Base-by-base conservation (phyloP, 1,140 invertebrate species). In the Dendroctonus ponderosae region DNA sequence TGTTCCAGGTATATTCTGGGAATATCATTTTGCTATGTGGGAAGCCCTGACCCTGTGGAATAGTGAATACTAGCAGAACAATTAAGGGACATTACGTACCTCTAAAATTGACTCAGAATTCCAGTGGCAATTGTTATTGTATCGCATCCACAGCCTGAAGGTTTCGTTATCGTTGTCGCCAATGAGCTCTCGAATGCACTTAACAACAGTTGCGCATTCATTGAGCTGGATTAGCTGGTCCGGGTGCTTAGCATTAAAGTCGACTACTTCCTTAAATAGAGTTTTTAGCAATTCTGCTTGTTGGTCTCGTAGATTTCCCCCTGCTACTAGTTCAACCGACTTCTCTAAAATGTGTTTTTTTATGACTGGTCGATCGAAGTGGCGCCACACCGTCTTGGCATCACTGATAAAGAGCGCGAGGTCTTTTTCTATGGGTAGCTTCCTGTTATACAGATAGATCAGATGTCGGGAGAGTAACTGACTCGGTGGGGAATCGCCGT, bases 341-440 rank as follows among this genome's bases (percentile, higher is more conserved):
- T 40, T 8, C 11, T 37, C 6, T 11, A 50, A 7, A 26, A 62
- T 62, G n/a, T 39, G 6, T 49, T 11, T 14, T 39, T 43, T 54
- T 12, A 64, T 64, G 9, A 52, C 44, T 6, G 64, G 44, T 4
- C 11, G n/a, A 48, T 44, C 38, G 6, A 56, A 12, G n/a, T 43
- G 6, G 4, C 0, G 7, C 3, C 12, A 14, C 38, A 43, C 58
- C 51, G 38, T 40, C 8, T 7, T 1, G 26, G 39, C 6, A 58
- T 66, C 63, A 50, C 51, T 43, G 3, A 58, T 40, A 50, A 39
- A 58, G 39, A 50, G 63, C 43, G 1, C 37, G 2, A 66, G 7
- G 6, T 37, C 37, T 12, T 52, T 42, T 14, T 61, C 48, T 39
- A 43, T 8, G 37, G 63, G 43, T 12, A 58, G 15, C 6, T 51